A percentile compares a stretch with the other conserved stretches of the same genome.
phyloP scores from a whole-genome alignment of 2,797 vertebrate species.

The Sebastes paucispinis region DNA sequence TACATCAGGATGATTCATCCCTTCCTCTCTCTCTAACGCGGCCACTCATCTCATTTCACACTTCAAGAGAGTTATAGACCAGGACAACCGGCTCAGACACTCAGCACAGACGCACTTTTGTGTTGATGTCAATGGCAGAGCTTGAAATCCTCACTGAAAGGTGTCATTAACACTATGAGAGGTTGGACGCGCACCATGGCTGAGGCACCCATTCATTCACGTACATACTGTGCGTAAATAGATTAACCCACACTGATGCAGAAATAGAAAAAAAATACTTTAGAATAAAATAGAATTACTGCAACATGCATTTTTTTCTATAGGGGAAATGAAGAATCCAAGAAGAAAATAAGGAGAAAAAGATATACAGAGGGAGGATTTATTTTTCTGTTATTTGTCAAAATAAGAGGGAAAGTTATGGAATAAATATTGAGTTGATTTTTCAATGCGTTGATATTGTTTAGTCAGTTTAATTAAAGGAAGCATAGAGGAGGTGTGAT shows the following conservation, averaged over 20 bases:
- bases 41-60: slow-evolving; percentile 32
- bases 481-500: not conserved
- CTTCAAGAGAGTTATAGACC: not conserved
- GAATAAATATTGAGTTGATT: not conserved
- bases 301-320: not conserved
- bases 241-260: not conserved
- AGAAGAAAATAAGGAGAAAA: too few relatives aligned
- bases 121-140: slow-evolving; percentile 8
- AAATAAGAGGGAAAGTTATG: not conserved
- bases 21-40: not conserved
- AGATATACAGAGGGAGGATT: not conserved
- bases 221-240: not conserved
- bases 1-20: not conserved
- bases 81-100: slow-evolving; percentile 26
- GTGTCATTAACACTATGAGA: slow-evolving; percentile 4
- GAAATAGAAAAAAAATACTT: not conserved
- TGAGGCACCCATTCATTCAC: not conserved
- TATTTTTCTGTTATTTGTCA: not conserved
- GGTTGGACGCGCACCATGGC: not conserved
- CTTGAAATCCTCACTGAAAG: slow-evolving; percentile 25
- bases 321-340: not conserved
- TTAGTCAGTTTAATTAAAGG: not conserved
- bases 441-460: not conserved
- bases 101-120: slow-evolving; percentile 27
- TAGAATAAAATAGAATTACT: not conserved